Percentiles rank a stretch among this genome's conserved stretches.
Evolutionary conservation across 2,113 vertebrate genomes (phyloP).

Genomic region (Bujurquina vittata): DNA sequence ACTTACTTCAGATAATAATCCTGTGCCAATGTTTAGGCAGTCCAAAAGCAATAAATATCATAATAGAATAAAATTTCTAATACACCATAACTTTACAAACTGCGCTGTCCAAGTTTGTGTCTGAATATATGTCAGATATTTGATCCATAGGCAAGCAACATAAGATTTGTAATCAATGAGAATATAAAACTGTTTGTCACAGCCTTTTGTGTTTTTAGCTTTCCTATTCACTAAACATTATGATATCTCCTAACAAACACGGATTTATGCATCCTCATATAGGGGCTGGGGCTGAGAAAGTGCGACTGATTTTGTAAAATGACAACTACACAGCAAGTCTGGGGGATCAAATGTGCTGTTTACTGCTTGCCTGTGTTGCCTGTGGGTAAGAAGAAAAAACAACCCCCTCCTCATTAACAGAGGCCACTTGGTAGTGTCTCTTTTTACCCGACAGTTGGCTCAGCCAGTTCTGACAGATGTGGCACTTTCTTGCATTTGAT

Average conservation of each 20-base stretch:
- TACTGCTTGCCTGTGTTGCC: constrained; percentile 60
- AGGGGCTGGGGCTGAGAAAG: constrained; percentile 13
- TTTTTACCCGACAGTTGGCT: constrained; percentile 59
- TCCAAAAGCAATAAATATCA: constrained; percentile 49
- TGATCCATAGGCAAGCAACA: neutral
- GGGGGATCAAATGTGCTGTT: constrained; percentile 69
- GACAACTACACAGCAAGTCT: constrained; percentile 67
- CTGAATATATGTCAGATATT: constrained; percentile 13
- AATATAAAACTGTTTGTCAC: constrained; percentile 27
- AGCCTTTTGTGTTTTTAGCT: neutral
- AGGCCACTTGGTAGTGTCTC: constrained; percentile 55
- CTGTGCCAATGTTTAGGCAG: constrained; percentile 30
- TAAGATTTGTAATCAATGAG: neutral
- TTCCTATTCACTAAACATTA: neutral
- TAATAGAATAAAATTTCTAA: constrained; percentile 33
- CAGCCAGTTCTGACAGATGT: constrained; percentile 67
- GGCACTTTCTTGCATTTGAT: constrained; percentile 69
- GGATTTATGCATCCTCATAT: constrained; percentile 1
- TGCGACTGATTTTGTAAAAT: constrained; percentile 59
- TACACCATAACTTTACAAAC: constrained; percentile 28
- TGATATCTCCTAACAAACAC: constrained; percentile 15
- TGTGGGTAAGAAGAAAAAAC: constrained; percentile 61
- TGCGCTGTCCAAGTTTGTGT: constrained; percentile 26
- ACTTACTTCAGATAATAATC: constrained; percentile 34
- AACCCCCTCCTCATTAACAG: constrained; percentile 72